Evolutionary conservation across 2,797 vertebrate species (phyloP), one percentile per base, ranked within the genome.

Genomic region (Falco biarmicus): DNA sequence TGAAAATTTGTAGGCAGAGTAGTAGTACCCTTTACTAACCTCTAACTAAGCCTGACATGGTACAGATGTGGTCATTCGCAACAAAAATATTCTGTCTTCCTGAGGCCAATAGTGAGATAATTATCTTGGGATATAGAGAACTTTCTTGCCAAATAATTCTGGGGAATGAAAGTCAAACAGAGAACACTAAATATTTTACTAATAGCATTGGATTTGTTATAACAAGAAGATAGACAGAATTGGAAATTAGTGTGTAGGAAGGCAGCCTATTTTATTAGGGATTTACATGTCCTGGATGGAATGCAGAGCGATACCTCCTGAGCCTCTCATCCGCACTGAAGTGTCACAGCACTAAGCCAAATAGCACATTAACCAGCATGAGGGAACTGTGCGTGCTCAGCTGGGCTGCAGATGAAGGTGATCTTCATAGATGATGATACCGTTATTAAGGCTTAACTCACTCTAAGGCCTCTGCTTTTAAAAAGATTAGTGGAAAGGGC

Each of bases 71-170:
- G 37, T 75, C 50, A 65, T 91, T 89, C 1, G 1, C 37, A 89
- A 54, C 75, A 92, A 70, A 90, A 94, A 68, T 61, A 48, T 22
- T 87, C 45, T 64, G 7, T 85, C 57, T 83, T 89, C 25, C n/a
- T 80, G 48, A 78, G 69, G 64, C 75, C 81, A 93, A 53, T 60
- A 53, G 59, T 80, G 78, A 95, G 73, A 66, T 69, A 89, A 79
- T 91, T 94, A 64, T 69, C 69, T 84, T 74, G 73, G 69, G 65
- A 71, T 92, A 69, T 13, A 37, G 68, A 91, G 59, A 69, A 57
- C 61, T 84, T 83, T 73, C 83, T 84, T 84, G 68, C 70, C 64
- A 85, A 92, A 17, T 57, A 83, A n/a, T 91, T 95, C 68, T 57
- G 28, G 29, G n/a, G 54, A 85, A 78, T 65, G 73, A 85, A 94